Conservation (phyloP, 2,888 invertebrate genomes). For the Papilio gigon region DNA sequence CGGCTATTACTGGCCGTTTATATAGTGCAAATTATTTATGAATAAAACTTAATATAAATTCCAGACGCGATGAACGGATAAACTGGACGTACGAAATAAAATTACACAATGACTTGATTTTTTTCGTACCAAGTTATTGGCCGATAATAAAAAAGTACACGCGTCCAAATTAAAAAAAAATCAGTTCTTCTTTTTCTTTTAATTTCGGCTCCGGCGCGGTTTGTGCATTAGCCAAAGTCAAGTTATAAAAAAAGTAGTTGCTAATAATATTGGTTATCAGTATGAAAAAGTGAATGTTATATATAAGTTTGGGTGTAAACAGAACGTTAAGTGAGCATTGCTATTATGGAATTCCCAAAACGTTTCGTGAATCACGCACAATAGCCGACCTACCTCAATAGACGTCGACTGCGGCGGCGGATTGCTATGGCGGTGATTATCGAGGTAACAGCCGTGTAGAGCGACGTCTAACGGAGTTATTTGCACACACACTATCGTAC, state of each 20-base stretch:
- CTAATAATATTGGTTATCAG: not conserved
- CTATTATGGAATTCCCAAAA: constrained; percentile 33
- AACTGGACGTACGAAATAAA: constrained; percentile 1
- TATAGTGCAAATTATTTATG: not conserved
- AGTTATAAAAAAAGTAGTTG: too few species aligned
- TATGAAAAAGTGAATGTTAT: constrained; percentile 16
- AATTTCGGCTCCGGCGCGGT: too few species aligned
- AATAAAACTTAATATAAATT: not conserved
- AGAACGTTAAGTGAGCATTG: not conserved
- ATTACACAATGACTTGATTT: not conserved
- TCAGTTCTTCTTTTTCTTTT: too few species aligned
- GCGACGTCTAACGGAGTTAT: constrained; percentile 8
- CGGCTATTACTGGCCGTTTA: not conserved
- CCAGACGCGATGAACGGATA: not conserved
- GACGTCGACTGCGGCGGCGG: constrained; percentile 3
- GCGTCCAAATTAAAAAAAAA: not conserved
- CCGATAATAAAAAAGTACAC: not conserved
- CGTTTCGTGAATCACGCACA: constrained; percentile 33
- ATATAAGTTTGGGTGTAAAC: constrained; percentile 6
- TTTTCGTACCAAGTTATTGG: not conserved
- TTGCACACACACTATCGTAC: constrained; percentile 1
- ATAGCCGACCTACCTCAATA: constrained; percentile 39
- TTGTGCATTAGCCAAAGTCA: too few species aligned
- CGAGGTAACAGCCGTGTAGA: constrained; percentile 23
- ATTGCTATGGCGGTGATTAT: constrained; percentile 21